Evolutionary conservation across 2,797 vertebrate genomes (phyloP).

Genomic region (Hylomyscus alleni): DNA sequence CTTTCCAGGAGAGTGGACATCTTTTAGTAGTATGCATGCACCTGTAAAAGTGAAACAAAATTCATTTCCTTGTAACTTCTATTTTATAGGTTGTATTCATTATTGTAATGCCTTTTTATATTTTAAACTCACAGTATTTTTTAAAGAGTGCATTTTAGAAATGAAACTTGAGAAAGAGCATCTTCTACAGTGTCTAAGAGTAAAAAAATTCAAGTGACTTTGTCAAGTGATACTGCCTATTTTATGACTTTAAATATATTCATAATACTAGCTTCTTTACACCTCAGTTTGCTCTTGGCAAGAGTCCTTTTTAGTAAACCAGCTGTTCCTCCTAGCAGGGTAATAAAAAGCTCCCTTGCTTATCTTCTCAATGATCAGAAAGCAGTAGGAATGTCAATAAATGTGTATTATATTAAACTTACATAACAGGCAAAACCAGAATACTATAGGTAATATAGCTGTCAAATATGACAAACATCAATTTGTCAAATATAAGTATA

Average conservation of each 20-base stretch:
- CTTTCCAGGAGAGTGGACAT: conserved; percentile 74
- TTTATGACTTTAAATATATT: neutral
- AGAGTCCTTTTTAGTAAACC: neutral
- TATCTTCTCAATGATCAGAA: neutral
- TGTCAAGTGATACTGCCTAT: neutral
- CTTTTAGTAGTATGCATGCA: conserved; percentile 13
- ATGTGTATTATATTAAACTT: neutral
- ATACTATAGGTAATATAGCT: neutral
- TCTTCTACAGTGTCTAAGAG: neutral
- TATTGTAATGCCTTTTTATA: neutral
- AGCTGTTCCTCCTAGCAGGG: neutral
- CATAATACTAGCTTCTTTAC: neutral
- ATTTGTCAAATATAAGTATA: neutral
- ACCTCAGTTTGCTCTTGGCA: neutral
- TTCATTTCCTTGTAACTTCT: neutral
- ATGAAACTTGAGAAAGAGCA: neutral
- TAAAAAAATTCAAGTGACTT: neutral
- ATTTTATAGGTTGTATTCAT: neutral
- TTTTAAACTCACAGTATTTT: neutral
- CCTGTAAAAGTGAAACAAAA: conserved; percentile 45
- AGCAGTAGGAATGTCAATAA: neutral
- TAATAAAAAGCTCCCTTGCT: neutral
- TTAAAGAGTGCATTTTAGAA: neutral
- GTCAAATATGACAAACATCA: neutral
- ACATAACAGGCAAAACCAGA: neutral